These are phyloP conservation scores for Rhynchopsitta pachyrhyncha DNA, from an alignment of 2,113 vertebrate genomes.

Conservation along the genomic window DNA sequence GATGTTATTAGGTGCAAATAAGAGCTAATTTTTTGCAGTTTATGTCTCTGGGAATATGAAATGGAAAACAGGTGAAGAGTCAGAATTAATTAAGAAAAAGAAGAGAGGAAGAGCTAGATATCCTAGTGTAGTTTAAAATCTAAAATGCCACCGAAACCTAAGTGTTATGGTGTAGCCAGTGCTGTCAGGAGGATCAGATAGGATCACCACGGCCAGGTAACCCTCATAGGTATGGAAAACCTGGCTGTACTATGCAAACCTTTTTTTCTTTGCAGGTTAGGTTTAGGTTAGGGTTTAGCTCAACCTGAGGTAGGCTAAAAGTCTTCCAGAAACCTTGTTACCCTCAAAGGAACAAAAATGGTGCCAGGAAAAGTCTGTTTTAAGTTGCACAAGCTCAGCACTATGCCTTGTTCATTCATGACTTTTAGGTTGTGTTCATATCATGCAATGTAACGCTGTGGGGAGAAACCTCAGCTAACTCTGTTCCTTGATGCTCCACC, in stretches of 20 bases:
- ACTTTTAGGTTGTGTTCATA: background rate
- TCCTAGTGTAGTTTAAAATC: background rate
- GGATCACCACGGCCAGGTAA: background rate
- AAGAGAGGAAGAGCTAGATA: background rate
- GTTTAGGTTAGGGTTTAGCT: background rate
- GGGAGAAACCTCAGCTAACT: background rate
- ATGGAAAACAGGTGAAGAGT: conserved; percentile 50
- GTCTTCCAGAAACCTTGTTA: background rate
- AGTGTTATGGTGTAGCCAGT: background rate
- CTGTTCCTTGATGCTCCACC: background rate
- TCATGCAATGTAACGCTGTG: too few species aligned
- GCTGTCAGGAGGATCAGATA: background rate
- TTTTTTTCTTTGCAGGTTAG: background rate
- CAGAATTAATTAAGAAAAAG: conserved; percentile 45
- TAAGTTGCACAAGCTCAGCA: background rate
- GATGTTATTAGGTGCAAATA: conserved; percentile 64
- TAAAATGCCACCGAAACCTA: background rate
- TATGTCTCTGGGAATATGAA: conserved; percentile 45
- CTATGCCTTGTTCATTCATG: background rate
- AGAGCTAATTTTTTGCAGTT: conserved; percentile 66
- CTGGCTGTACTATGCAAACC: background rate
- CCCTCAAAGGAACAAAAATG: background rate
- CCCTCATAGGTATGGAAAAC: background rate
- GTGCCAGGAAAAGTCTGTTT: background rate
- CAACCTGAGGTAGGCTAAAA: background rate